phyloP scores from a whole-genome alignment of 2,888 invertebrate genomes.

The Boloria euphrosyne region DNA sequence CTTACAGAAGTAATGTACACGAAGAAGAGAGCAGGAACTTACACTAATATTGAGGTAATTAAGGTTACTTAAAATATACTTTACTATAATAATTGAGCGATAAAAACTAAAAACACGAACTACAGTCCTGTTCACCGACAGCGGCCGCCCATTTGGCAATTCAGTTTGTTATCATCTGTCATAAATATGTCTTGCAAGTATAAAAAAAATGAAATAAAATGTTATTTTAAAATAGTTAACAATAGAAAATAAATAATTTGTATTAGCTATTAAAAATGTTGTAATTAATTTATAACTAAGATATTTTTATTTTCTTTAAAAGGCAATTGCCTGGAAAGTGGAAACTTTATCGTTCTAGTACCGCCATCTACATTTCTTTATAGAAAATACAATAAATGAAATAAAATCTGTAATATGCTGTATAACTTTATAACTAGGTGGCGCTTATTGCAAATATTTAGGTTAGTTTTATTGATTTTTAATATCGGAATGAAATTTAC shows the following conservation, averaged over 20 bases:
- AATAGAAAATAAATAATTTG: background rate
- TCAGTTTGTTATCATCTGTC: slow-evolving; percentile 27
- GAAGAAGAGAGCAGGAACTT: slow-evolving; percentile 49
- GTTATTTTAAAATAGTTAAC: background rate
- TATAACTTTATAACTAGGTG: too few species aligned
- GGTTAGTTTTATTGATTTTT: too few species aligned
- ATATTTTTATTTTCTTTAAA: too few species aligned
- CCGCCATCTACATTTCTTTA: too few species aligned
- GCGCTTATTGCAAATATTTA: too few species aligned
- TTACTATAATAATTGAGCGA: slow-evolving; percentile 15
- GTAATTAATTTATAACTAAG: too few species aligned
- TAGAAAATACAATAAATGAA: too few species aligned
- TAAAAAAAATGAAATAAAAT: slow-evolving; percentile 4
- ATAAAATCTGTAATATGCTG: too few species aligned
- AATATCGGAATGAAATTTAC: too few species aligned
- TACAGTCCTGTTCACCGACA: slow-evolving; percentile 12
- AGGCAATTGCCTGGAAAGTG: too few species aligned
- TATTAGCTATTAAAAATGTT: background rate
- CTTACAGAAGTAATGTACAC: slow-evolving; percentile 57
- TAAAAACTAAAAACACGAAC: slow-evolving; percentile 22
- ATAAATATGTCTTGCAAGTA: slow-evolving; percentile 12
- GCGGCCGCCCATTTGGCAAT: slow-evolving; percentile 26
- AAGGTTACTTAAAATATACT: slow-evolving; percentile 22
- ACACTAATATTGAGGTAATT: slow-evolving; percentile 54
- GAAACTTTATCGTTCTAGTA: too few species aligned